These are phyloP conservation scores for Diacarnus erythraeanus DNA, from an alignment of 37 sponge, comb jelly and placozoan genomes.

Conservation along the genomic window DNA sequence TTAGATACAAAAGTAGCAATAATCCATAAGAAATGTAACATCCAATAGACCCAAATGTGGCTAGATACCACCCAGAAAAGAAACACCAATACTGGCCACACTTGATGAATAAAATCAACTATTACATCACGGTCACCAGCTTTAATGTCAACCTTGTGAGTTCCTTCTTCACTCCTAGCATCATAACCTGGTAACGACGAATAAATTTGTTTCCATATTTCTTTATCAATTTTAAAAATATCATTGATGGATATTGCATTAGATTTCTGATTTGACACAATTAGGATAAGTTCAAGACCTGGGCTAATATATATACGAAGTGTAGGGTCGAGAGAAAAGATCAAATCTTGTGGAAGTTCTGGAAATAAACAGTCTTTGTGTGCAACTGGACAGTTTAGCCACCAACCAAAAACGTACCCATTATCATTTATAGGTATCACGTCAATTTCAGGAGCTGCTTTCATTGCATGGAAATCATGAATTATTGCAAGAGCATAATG, in stretches of 20 bases:
- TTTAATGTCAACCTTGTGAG: not conserved
- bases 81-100: slow-evolving; percentile 38
- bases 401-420: slow-evolving; percentile 57
- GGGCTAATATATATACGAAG: slow-evolving; percentile 43
- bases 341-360: slow-evolving; percentile 20
- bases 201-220: slow-evolving; percentile 29
- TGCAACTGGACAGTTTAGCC: slow-evolving; percentile 49
- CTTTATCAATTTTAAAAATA: slow-evolving; percentile 13
- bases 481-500: slow-evolving; percentile 19
- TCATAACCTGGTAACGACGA: not conserved
- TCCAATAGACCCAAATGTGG: slow-evolving; percentile 61
- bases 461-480: not conserved
- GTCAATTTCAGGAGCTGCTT: not conserved
- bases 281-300: slow-evolving; percentile 12
- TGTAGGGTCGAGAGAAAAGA: slow-evolving; percentile 23
- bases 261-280: slow-evolving; percentile 6
- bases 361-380: slow-evolving; percentile 23
- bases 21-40: slow-evolving; percentile 44
- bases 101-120: not conserved
- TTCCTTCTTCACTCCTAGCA: not conserved
- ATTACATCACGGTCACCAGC: not conserved
- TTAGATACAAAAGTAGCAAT: slow-evolving; percentile 11
- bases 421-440: not conserved
- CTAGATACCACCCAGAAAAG: slow-evolving; percentile 28
- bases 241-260: slow-evolving; percentile 1